A percentile compares a stretch with the other conserved stretches of the same genome.
phyloP scores from a whole-genome alignment of 2,797 vertebrate species.

The Morelia viridis region DNA sequence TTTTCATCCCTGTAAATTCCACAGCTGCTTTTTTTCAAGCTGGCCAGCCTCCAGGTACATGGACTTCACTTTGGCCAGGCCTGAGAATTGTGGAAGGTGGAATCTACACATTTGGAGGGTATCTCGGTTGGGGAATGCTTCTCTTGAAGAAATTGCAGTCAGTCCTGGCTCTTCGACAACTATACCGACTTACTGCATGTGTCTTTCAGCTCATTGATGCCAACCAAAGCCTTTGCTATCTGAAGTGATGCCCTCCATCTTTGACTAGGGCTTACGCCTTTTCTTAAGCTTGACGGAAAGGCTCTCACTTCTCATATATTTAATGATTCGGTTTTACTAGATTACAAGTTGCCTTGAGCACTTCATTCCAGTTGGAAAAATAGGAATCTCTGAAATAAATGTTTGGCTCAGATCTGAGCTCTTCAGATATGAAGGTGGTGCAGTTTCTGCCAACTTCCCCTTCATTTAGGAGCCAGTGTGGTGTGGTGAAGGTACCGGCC shows the following conservation, averaged over 20 bases:
- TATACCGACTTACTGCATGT: background rate
- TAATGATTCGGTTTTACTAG: no score
- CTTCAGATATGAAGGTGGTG: no score
- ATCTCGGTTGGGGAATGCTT: background rate
- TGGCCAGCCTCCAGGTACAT: background rate
- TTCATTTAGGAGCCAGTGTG: no score
- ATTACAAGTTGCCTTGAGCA: no score
- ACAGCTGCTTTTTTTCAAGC: background rate
- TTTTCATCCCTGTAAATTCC: background rate
- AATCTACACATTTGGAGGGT: background rate
- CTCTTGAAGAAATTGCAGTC: background rate
- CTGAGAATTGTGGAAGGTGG: background rate
- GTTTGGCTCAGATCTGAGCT: no score
- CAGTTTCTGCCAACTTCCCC: no score
- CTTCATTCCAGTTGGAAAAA: no score
- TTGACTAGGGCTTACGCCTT: background rate
- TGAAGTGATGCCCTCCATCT: background rate
- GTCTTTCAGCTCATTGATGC: background rate
- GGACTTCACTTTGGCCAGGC: background rate
- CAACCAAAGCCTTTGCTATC: background rate
- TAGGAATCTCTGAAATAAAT: no score
- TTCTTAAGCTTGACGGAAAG: no score
- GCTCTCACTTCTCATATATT: no score
- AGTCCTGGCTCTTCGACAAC: background rate
- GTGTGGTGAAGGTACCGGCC: no score